Base-by-base conservation (phyloP, 1,140 invertebrate genomes). In the Campodea augens region DNA sequence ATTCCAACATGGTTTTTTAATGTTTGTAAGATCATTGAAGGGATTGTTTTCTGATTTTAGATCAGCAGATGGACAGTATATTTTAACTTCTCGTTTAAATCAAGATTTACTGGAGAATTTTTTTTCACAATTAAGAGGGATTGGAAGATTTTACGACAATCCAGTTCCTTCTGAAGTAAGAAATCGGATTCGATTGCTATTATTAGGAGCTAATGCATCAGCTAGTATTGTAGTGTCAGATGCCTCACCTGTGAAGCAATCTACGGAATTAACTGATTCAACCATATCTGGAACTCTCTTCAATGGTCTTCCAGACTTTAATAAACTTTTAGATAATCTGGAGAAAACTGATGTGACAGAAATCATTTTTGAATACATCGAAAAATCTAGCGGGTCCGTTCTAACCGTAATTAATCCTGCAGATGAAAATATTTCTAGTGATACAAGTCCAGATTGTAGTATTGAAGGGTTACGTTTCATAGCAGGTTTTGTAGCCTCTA, bases 1-100 rank as follows among this genome's bases (percentile, higher is more conserved):
- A 38, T 44, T 44, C 23, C 43, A 44, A 19, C 7, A 5, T 20
- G 7, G 22, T 19, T 19, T 48, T 12, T 10, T 32, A n/a, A 32
- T 15, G 15, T 10, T 15, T 10, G 15, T 32, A 10, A 7, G 27
- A 7, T 32, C 27, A n/a, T 32, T 32, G 15, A 7, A 10, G 7
- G 27, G 27, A 10, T 15, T 32, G 15, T 32, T 32, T 32, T 32
- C 27, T 32, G 27, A 32, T 32, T 4, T 38, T 4, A 19, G 13
- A 15, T 7, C 4, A 3, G n/a, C n/a, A n/a, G n/a, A n/a, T n/a
- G n/a, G n/a, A n/a, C n/a, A n/a, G n/a, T n/a, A n/a, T n/a, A n/a
- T n/a, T n/a, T n/a, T n/a, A n/a, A n/a, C n/a, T n/a, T n/a, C n/a
- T n/a, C n/a, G n/a, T n/a, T n/a, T n/a, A n/a, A n/a, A n/a, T n/a